Base-by-base conservation (phyloP, 2,888 invertebrate genomes). In the Cantharis lateralis region DNA sequence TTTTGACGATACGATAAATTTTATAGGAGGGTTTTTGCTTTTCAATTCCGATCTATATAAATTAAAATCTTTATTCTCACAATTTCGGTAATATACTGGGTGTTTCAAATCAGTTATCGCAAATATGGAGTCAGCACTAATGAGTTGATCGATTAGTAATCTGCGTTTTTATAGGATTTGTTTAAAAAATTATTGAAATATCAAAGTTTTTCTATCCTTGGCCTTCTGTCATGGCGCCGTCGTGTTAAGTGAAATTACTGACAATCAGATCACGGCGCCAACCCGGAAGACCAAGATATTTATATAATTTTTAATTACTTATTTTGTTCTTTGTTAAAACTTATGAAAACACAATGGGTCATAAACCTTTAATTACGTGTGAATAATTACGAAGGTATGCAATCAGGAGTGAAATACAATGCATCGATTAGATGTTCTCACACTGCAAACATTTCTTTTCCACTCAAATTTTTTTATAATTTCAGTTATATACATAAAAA, bases 31-130 rank as follows among this genome's bases (percentile, higher is more conserved):
- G 79, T 77, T 76, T 78, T 75, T 48, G 71, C 77, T 80, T 76
- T 71, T 75, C 74, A 74, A 79, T 77, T 78, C 78, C 71, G 70
- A 18, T 80, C 77, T 77, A 81, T 80, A 80, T 80, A 81, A 81
- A 80, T 81, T 81, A 81, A 80, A 80, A 68, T 69, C 75, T 79
- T 78, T 75, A 80, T 81, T 80, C 81, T 77, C 81, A 80, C 79
- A 79, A 77, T 76, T 74, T 81, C 75, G 20, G 68, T 13, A 16
- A 70, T 28, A 18, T 62, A 71, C 26, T 20, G 48, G 4, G 32
- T 61, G 70, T 18, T 70, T 11, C 24, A n/a, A 7, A 20, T 2
- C 11, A 2, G 26, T 10, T 10, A 28, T 28, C 26, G 10, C 3
- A 28, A 28, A 28, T 3, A 28, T 2, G 26, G 10, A 10, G 3